Evolutionary conservation across 2,888 invertebrate species (phyloP).

Genomic region (Bugulina stolonifera): DNA sequence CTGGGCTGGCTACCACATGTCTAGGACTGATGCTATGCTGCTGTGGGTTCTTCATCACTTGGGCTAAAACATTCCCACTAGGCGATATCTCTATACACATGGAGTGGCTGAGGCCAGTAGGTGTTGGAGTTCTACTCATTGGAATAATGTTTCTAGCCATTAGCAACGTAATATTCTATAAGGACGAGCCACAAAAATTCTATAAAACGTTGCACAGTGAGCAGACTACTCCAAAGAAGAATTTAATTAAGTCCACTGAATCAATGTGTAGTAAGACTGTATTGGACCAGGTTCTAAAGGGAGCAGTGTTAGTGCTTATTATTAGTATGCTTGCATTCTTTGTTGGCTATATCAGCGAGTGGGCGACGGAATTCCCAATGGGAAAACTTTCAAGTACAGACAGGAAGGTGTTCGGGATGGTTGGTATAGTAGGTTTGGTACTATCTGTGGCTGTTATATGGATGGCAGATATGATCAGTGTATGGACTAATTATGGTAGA

Average conservation of each 20-base stretch:
- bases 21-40: not conserved
- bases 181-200: not conserved
- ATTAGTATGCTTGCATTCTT: not conserved
- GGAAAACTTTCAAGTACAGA: not conserved
- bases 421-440: not conserved
- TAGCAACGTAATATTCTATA: not conserved
- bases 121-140: not conserved
- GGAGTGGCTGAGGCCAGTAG: not conserved
- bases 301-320: not conserved
- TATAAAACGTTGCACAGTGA: not conserved
- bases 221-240: not conserved
- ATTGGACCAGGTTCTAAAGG: not conserved
- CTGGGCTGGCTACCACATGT: not conserved
- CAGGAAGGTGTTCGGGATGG: not conserved
- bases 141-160: not conserved
- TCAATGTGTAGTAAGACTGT: too few relatives aligned
- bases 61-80: constrained; percentile 1
- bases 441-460: not conserved
- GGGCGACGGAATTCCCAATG: not conserved
- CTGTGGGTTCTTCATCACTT: not conserved
- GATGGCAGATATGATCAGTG: not conserved
- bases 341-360: constrained; percentile 10
- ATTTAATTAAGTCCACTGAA: not conserved
- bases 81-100: not conserved
- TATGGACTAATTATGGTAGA: not conserved